Base-by-base conservation (phyloP, 1,140 invertebrate genomes). In the Ptiloglossa arizonensis region DNA sequence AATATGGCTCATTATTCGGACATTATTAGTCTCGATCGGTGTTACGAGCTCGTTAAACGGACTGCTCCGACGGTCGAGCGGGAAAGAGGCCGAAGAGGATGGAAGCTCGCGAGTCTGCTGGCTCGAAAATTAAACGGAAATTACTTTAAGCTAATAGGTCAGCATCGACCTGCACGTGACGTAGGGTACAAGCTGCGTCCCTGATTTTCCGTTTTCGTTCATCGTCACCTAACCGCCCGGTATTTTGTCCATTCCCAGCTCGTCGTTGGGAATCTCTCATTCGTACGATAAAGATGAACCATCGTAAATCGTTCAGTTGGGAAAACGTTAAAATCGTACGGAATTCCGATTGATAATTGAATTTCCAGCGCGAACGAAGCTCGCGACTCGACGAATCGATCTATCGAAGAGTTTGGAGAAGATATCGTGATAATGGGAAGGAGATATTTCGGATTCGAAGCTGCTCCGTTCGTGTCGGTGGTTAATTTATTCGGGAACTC, bases 91-190 rank as follows among this genome's bases (percentile, higher is more conserved):
- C 27, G 48, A 27, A 11, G 46, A n/a, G 41, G 9, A 50, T 15
- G 35, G 19, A 57, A 0, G n/a, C 2, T 56, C 17, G 22, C 35
- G 35, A 15, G 29, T 19, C 48, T 11, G 70, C 79, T 57, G 68
- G 60, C 79, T 56, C 35, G 52, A 79, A 86, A 86, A 86, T 86
- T 82, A 85, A 85, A 82, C 83, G 83, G 84, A 86, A 86, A 86
- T 86, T 81, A 85, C 74, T 86, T 81, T 85, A 85, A 79, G 83
- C 80, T 79, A 86, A 85, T 85, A 77, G 79, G 80, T 80, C 80
- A 75, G 73, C 64, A 82, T 79, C 79, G 81, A 77, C 27, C 46
- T 6, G 50, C 17, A n/a, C 48, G 46, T 66, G 60, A 71, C 48
- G 66, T 38, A 48, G 41, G 44, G 60, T 15, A 13, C 76, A 44